Conservation (phyloP, 2,888 invertebrate genomes). For the Thera britannica region DNA sequence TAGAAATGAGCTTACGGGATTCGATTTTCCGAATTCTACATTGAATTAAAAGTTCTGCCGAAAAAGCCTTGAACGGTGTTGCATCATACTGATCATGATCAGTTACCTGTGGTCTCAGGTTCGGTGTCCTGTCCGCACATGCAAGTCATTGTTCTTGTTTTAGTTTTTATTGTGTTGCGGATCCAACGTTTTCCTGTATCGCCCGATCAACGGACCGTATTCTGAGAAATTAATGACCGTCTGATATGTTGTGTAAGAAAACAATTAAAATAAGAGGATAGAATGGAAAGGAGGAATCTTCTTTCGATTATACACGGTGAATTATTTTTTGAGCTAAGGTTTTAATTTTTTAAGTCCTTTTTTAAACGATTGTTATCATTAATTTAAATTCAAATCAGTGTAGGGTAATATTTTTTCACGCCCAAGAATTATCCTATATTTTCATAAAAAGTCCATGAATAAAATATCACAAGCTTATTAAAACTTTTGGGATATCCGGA, state of each 20-base stretch:
- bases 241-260: conserved; percentile 3
- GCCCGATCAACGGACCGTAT: conserved; percentile 5
- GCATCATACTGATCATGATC: conserved; percentile 21
- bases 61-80: conserved; percentile 17
- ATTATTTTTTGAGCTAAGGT: not conserved
- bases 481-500: conserved; percentile 13
- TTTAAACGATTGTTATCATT: no score
- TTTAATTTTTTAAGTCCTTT: not conserved
- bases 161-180: conserved; percentile 22
- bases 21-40: not conserved
- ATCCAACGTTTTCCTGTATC: conserved; percentile 27
- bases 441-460: not conserved
- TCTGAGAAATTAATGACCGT: conserved; percentile 12
- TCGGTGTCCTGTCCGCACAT: conserved; percentile 27
- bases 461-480: conserved; percentile 6
- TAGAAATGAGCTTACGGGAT: not conserved
- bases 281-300: no score
- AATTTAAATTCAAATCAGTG: no score
- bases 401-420: no score
- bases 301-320: no score
- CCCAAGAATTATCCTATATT: not conserved
- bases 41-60: not conserved
- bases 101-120: conserved; percentile 17
- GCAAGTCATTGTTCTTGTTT: conserved; percentile 29
- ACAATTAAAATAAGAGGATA: not conserved